Percentiles rank a stretch among this genome's conserved stretches.
Conservation (phyloP, 23 tunicate genomes). For the Pegea sp. region DNA sequence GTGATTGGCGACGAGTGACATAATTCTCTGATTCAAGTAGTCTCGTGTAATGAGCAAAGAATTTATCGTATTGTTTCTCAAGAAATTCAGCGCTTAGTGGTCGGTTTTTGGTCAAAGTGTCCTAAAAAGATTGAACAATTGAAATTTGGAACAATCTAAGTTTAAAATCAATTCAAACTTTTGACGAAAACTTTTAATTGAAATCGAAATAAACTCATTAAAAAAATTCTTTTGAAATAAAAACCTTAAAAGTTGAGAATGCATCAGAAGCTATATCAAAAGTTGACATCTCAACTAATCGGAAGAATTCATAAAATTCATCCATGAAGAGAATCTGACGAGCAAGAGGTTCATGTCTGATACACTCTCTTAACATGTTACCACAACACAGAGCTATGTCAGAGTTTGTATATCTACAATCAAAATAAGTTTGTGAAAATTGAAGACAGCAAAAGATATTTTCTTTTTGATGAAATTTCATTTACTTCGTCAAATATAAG, state of each 20-base stretch:
- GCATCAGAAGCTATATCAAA: slow-evolving; percentile 99
- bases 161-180: too few relatives aligned
- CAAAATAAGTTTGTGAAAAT: not conserved
- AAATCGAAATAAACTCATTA: too few relatives aligned
- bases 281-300: slow-evolving; percentile 72
- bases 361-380: slow-evolving; percentile 73
- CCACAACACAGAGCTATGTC: slow-evolving; percentile 87
- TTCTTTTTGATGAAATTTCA: not conserved
- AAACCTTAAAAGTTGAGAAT: slow-evolving; percentile 93
- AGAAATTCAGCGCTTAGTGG: slow-evolving; percentile 30
- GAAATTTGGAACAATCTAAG: too few relatives aligned
- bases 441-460: not conserved
- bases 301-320: slow-evolving; percentile 53
- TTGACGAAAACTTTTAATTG: too few relatives aligned
- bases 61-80: slow-evolving; percentile 34
- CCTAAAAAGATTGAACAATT: slow-evolving; percentile 36
- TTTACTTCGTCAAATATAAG: too few relatives aligned
- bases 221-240: not conserved
- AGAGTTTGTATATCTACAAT: slow-evolving; percentile 42
- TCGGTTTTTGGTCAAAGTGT: slow-evolving; percentile 56
- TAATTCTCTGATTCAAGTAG: slow-evolving; percentile 77
- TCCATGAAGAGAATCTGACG: slow-evolving; percentile 25
- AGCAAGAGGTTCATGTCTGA: slow-evolving; percentile 45
- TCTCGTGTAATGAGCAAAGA: slow-evolving; percentile 46
- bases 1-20: slow-evolving; percentile 82